A percentile compares a stretch with the other conserved stretches of the same genome.
These are phyloP conservation scores for Nicator chloris DNA, from an alignment of 2,113 vertebrate species.

Conservation along the genomic window DNA sequence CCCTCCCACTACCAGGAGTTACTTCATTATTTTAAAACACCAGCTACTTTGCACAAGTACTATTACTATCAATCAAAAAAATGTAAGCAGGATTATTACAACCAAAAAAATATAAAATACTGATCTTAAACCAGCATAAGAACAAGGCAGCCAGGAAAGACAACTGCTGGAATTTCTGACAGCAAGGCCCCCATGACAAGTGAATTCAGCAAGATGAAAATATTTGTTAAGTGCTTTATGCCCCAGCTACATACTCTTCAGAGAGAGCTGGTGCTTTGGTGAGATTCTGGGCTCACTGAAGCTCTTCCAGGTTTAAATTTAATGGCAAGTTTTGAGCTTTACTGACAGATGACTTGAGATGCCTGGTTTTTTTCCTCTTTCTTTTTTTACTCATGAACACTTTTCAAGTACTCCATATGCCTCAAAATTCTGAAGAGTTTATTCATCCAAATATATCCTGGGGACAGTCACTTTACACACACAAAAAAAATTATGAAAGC, in stretches of 20 bases:
- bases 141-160: background rate
- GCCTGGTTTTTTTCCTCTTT: background rate
- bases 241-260: background rate
- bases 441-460: background rate
- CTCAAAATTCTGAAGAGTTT: background rate
- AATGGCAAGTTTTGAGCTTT: background rate
- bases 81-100: background rate
- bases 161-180: background rate
- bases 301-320: background rate
- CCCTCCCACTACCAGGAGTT: background rate
- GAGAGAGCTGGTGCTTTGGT: background rate
- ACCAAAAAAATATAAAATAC: background rate
- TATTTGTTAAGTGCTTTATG: background rate
- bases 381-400: background rate
- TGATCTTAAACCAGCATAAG: background rate
- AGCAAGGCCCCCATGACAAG: background rate
- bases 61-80: constrained; percentile 33
- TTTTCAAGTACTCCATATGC: background rate
- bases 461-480: background rate
- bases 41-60: background rate
- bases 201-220: background rate
- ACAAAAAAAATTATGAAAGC: background rate
- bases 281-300: background rate
- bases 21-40: constrained; percentile 40
- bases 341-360: background rate